Base-by-base conservation (phyloP, 2,888 invertebrate genomes). In the Tanytarsus gracilentus region DNA sequence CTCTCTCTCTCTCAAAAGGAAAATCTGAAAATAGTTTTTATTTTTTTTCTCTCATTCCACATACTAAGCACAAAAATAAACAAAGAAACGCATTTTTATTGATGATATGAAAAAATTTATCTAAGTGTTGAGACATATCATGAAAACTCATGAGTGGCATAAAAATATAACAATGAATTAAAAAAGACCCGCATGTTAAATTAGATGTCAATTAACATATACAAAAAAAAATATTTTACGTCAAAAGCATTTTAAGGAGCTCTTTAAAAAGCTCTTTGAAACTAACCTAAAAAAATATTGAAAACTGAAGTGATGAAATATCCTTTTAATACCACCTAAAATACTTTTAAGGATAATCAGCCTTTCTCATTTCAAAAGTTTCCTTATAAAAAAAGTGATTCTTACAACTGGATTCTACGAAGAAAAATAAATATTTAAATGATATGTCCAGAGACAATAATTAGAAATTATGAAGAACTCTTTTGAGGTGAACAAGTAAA, bases 391-490 rank as follows among this genome's bases (percentile, higher is more conserved):
- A n/a, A 16, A 27, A 27, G 4, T 26, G 27, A 50, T 18, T 25
- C 1, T 25, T 50, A 27, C 29, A 27, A 51, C 29, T 51, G 51
- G 51, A 51, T 51, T 51, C 51, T 51, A 51, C 51, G 51, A 51
- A 51, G 14, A 14, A 49, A 11, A 36, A n/a, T n/a, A 44, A 44
- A 16, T 33, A 25, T 30, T 29, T 18, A 14, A 30, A 27, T 50
- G 50, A 21, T 30, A 51, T 29, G 51, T 51, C 30, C 51, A 23
- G 18, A 29, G 51, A 51, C 51, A 51, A 51, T 51, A 51, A 51
- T 51, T 51, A 51, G 51, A 18, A 29, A 21, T 29, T 51, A n/a
- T n/a, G n/a, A 29, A 51, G 29, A 44, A 44, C 44, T 44, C 44
- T 44, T 44, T 44, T 44, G 44, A 44, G 44, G 44, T 23, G n/a